Conservation (phyloP, 2,113 vertebrate genomes). For the Podarcis muralis region DNA sequence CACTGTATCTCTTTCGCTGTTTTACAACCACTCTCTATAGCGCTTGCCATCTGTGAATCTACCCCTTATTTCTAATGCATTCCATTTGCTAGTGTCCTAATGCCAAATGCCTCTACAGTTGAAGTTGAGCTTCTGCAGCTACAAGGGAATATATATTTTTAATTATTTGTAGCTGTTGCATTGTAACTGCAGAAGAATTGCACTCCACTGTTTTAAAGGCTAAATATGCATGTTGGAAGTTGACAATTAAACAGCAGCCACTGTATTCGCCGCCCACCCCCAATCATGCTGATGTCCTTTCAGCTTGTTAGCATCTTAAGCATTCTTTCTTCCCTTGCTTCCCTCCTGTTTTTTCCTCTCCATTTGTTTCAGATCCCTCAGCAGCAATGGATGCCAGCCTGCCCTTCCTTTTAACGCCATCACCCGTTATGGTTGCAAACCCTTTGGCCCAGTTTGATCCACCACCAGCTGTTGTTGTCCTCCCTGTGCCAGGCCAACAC, state of each 20-base stretch:
- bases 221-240: background rate
- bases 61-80: constrained; percentile 17
- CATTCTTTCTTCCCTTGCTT: background rate
- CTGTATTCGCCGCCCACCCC: background rate
- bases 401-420: constrained; percentile 20
- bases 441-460: constrained; percentile 32
- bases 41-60: background rate
- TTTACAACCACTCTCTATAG: background rate
- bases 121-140: background rate
- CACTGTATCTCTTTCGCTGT: constrained; percentile 25
- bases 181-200: background rate
- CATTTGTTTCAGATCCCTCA: background rate
- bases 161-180: background rate
- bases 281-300: constrained; percentile 34
- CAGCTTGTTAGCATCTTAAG: constrained; percentile 13
- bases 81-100: constrained; percentile 15
- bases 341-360: constrained; percentile 3
- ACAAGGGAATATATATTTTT: background rate
- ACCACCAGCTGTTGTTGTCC: constrained; percentile 26
- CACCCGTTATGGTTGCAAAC: constrained; percentile 15
- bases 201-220: background rate
- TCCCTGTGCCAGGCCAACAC: constrained; percentile 24
- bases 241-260: background rate
- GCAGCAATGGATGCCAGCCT: constrained; percentile 1
- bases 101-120: constrained; percentile 3